Evolutionary conservation across 1,140 invertebrate genomes (phyloP), one percentile per base, ranked within the genome.

Genomic region (Neocloeon triangulifer): DNA sequence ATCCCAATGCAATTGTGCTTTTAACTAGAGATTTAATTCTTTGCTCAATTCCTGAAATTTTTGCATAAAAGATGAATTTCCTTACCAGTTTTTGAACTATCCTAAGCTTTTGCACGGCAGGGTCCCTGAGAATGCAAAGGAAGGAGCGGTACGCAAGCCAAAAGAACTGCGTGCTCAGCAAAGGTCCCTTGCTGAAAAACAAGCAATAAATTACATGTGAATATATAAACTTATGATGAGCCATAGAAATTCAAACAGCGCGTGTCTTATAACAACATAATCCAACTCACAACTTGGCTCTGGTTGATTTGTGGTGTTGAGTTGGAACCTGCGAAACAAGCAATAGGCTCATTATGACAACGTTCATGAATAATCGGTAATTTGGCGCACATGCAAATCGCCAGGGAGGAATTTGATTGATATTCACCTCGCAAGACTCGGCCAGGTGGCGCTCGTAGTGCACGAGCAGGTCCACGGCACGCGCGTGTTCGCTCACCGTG

Each of bases 61-160:
- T n/a, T n/a, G n/a, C n/a, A n/a, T 16, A 4, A 28, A 20, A 32
- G 23, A 23, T 9, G 18, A 22, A 30, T 23, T 17, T 25, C 49
- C 59, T 65, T 55, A 80, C 78, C 43, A 79, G 54, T 66, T 80
- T 81, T 43, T 84, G 76, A 14, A 72, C 32, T 36, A 80, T 66
- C 38, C 68, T 54, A 21, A 79, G 40, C 13, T 61, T 49, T 43
- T 80, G 75, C 5, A 81, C 51, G 1, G 67, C 58, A 5, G 76
- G 75, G 54, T 82, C 70, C 35, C 78, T 53, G 5, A 71, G 34
- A 25, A 77, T 53, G 37, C 76, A 66, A 2, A 76, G 32, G 17
- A 74, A 52, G 39, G 68, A 64, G 43, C 79, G 53, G 44, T 71
- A 64, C 19, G 66, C 64, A 15, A 85, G 48, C 60, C 71, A 77